phyloP scores from a whole-genome alignment of 2,113 vertebrate species.

The Colius striatus region DNA sequence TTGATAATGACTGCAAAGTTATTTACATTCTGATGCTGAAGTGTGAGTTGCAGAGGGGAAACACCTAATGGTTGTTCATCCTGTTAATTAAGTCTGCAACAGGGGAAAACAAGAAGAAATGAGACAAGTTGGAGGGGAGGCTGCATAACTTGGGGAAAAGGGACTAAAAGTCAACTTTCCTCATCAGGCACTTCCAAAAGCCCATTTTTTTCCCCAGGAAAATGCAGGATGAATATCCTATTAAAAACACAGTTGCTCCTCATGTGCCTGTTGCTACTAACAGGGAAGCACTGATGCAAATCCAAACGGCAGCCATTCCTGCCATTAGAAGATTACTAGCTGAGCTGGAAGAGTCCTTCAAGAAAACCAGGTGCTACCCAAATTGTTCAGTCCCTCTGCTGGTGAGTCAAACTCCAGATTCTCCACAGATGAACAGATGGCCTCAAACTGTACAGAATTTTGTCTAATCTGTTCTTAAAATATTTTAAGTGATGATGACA shows the following conservation, averaged over 20 bases:
- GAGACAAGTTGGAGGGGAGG: neutral
- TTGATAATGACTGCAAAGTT: slow-evolving; percentile 42
- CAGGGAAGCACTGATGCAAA: neutral
- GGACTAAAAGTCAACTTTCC: neutral
- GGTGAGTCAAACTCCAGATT: slow-evolving; percentile 15
- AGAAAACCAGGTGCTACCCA: neutral
- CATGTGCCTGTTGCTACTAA: neutral
- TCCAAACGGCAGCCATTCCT: neutral
- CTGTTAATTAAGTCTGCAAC: slow-evolving; percentile 39
- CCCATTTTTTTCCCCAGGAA: neutral
- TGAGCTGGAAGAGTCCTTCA: slow-evolving; percentile 11
- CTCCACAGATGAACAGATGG: slow-evolving; percentile 13
- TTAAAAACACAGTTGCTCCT: neutral
- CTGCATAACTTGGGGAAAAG: neutral
- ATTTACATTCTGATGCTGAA: slow-evolving; percentile 50
- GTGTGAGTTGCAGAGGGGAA: slow-evolving; percentile 46
- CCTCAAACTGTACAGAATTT: neutral
- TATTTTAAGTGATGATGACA: slow-evolving; percentile 29
- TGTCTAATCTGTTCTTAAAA: slow-evolving; percentile 23
- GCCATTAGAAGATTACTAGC: neutral
- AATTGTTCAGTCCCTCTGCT: neutral
- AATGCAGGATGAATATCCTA: neutral
- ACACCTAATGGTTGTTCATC: slow-evolving; percentile 54
- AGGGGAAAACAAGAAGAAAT: neutral
- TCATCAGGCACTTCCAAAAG: neutral